Base-by-base conservation (phyloP, 2,113 vertebrate species). In the Amazona guildingii region DNA sequence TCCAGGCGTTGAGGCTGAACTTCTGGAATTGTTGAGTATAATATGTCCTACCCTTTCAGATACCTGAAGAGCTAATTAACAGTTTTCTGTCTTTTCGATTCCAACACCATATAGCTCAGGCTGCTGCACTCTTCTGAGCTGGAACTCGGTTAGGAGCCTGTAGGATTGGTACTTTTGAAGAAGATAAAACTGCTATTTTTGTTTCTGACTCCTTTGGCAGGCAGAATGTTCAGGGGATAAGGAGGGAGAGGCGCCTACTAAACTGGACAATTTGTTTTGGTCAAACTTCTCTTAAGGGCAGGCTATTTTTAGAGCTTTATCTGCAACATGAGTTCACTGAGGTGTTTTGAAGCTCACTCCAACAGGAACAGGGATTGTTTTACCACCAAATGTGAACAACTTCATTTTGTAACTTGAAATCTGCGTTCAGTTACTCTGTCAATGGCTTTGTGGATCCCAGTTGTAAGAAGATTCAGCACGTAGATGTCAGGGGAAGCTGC, bases 231-330 rank as follows among this genome's bases (percentile, higher is more conserved):
- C 5, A 2, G 54, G 80, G 83, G 69, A 70, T 86, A 62, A 90
- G 68, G 49, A 81, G 80, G 37, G 64, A 86, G 69, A 0, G 23
- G 25, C 59, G 73, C 80, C 86, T 88, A 43, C 86, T 92, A 86
- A 86, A 75, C 51, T 48, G 76, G 33, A 10, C 77, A 51, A 59
- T 94, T 93, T 97, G 83, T 93, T 94, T 95, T 92, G 64, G 59
- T 92, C 73, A 72, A 80, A 86, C 55, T 52, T 83, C 49, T 75
- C 48, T 72, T 84, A 92, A 90, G 83, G 83, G 31, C 68, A 62
- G 76, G 52, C 52, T 95, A 88, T 94, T 92, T 94, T 94, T 94
- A 88, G 93, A 61, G 46, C 51, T 88, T 82, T 88, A 90, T 92
- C 83, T 94, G 55, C 33, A 3, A 24, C 70, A 24, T 37, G 88